These are phyloP conservation scores for Apostichopus parvimensis DNA, from an alignment of 35 echinoderm and acorn worm species.

Conservation along the genomic window DNA sequence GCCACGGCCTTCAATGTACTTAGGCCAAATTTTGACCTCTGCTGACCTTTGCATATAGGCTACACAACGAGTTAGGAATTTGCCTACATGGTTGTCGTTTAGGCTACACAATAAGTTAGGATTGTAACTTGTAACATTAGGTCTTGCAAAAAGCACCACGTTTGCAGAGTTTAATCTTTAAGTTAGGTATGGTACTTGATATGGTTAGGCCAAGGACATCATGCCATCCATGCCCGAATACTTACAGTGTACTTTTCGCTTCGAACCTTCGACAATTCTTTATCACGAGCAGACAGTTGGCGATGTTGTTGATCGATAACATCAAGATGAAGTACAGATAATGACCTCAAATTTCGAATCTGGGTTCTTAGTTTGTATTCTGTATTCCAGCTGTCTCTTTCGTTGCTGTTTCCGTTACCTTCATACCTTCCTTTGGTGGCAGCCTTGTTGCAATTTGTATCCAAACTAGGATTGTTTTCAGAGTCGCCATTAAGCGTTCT, in stretches of 20 bases:
- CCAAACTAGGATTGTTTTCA: constrained; percentile 44
- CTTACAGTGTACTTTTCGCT: constrained; percentile 88
- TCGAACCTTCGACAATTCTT: constrained; percentile 79
- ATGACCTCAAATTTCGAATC: constrained; percentile 78
- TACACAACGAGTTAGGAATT: no score
- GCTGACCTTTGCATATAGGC: no score
- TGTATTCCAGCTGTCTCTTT: not conserved
- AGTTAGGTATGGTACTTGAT: no score
- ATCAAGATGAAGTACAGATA: constrained; percentile 91
- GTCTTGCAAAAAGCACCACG: no score
- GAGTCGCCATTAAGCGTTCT: constrained; percentile 30
- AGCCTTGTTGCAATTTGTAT: constrained; percentile 35
- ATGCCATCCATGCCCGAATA: not conserved
- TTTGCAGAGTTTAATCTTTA: no score
- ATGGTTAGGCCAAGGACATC: not conserved
- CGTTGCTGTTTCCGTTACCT: not conserved
- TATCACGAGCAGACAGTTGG: constrained; percentile 66
- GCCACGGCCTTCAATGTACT: no score
- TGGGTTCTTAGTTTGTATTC: constrained; percentile 42
- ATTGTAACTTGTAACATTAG: no score
- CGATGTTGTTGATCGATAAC: constrained; percentile 90
- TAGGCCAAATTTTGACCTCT: no score
- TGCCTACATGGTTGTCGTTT: no score
- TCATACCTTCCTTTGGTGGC: constrained; percentile 9
- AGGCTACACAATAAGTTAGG: no score